Evolutionary conservation across 2,797 vertebrate genomes (phyloP), one percentile per base, ranked within the genome.

Genomic region (Pantherophis alleghaniensis): DNA sequence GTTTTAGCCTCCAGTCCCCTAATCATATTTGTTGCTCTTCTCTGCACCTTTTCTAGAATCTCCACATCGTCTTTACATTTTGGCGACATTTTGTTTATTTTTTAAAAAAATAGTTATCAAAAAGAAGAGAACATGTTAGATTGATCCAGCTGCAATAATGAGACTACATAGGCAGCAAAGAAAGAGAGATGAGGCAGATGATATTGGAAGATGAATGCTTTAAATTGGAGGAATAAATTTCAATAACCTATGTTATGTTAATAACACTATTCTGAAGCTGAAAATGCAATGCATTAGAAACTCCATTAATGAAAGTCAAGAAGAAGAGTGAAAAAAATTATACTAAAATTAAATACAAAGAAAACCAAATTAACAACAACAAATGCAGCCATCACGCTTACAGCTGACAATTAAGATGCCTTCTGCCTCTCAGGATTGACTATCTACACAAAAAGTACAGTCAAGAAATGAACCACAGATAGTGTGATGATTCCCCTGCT

Each of bases 111-210:
- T 37, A 74, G n/a, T 74, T 37, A 37, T 37, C 6, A 74, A 74
- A 66, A 66, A 66, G 61, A 66, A n/a, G 11, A 66, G 61, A 66
- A 66, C 4, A 14, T 66, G 28, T 66, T 66, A 28, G 61, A 66
- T 66, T 37, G n/a, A 74, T 74, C 32, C 69, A 37, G 66, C n/a
- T 74, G 66, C n/a, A 37, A 74, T 74, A 37, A 74, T 18, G 32
- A 0, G 0, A 55, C 5, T 89, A 92, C 47, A 47, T 47, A 59
- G 0, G 32, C 79, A 89, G 89, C 56, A 93, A 96, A 57, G 14
- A n/a, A 57, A 32, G 87, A 92, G 20, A 91, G 24, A 89, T 5
- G 89, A 79, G 0, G 92, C 91, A 93, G 94, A 90, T 86, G 90
- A 87, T 90, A 94, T 92, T 87, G 92, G 92, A 53, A 66, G 47